Evolutionary conservation across 1,140 invertebrate genomes (phyloP).

Genomic region (Physella acuta): DNA sequence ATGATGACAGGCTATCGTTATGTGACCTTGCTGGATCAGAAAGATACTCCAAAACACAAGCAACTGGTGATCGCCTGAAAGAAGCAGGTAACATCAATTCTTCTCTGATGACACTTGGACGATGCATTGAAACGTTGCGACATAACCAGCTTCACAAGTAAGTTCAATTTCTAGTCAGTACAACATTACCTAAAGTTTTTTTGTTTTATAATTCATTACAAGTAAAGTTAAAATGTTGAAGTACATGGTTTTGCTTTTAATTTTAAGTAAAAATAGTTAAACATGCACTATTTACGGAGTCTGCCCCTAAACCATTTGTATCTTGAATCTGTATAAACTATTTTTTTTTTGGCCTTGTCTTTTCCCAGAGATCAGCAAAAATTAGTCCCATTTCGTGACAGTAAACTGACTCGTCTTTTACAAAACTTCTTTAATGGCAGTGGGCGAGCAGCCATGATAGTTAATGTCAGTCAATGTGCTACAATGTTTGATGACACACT

Average conservation of each 20-base stretch:
- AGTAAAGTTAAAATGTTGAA: too few relatives aligned
- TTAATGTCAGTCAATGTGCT: constrained; percentile 75
- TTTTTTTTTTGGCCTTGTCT: constrained; percentile 15
- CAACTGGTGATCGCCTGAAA: constrained; percentile 77
- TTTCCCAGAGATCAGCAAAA: constrained; percentile 50
- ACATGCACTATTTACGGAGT: too few relatives aligned
- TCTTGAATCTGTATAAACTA: too few relatives aligned
- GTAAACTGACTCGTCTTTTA: constrained; percentile 76
- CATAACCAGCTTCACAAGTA: constrained; percentile 59
- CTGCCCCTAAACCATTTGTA: too few relatives aligned
- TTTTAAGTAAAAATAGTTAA: too few relatives aligned
- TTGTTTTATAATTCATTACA: too few relatives aligned
- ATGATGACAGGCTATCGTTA: constrained; percentile 53
- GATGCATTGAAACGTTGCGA: constrained; percentile 76
- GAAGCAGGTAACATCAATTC: constrained; percentile 91
- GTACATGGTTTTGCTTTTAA: too few relatives aligned
- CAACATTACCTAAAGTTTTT: too few relatives aligned
- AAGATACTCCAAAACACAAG: constrained; percentile 80
- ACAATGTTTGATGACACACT: constrained; percentile 78
- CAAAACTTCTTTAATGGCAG: constrained; percentile 67
- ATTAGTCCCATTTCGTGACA: constrained; percentile 74
- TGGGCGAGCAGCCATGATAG: constrained; percentile 77
- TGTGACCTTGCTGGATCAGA: constrained; percentile 91
- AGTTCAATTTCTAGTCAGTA: too few relatives aligned
- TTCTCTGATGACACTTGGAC: constrained; percentile 80